Evolutionary conservation across 1,140 invertebrate species (phyloP).

Genomic region (Musca vetustissima): DNA sequence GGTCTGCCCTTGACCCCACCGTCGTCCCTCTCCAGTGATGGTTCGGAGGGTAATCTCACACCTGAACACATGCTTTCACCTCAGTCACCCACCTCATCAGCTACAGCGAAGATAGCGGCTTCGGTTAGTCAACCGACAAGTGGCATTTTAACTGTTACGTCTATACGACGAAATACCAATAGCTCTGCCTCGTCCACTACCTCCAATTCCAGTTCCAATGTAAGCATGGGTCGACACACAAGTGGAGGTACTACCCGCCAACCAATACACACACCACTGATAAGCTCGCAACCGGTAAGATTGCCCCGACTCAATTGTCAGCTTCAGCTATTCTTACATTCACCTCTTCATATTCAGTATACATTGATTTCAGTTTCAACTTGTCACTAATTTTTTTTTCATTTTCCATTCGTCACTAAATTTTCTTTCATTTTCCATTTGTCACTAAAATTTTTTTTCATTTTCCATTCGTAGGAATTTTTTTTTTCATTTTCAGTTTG

Average conservation of each 20-base stretch:
- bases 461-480: too few relatives aligned
- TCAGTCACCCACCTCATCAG: conserved; percentile 52
- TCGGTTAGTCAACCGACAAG: conserved; percentile 32
- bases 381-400: too few relatives aligned
- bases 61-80: conserved; percentile 65
- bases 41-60: conserved; percentile 78
- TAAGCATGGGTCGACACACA: conserved; percentile 15
- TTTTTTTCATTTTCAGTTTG: too few relatives aligned
- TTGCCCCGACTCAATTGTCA: too few relatives aligned
- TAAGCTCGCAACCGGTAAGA: conserved; percentile 80
- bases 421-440: too few relatives aligned
- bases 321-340: not conserved
- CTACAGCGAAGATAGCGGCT: conserved; percentile 49
- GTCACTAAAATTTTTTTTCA: too few relatives aligned
- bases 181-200: conserved; percentile 33
- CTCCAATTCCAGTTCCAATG: conserved; percentile 15
- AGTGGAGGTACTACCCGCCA: conserved; percentile 61
- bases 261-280: conserved; percentile 83
- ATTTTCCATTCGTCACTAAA: too few relatives aligned
- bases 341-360: too few relatives aligned
- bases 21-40: conserved; percentile 84
- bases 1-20: conserved; percentile 87
- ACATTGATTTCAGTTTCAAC: too few relatives aligned
- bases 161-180: conserved; percentile 43
- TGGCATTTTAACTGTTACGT: conserved; percentile 46